Evolutionary conservation across 2,797 vertebrate genomes (phyloP).

Genomic region (Falco naumanni): DNA sequence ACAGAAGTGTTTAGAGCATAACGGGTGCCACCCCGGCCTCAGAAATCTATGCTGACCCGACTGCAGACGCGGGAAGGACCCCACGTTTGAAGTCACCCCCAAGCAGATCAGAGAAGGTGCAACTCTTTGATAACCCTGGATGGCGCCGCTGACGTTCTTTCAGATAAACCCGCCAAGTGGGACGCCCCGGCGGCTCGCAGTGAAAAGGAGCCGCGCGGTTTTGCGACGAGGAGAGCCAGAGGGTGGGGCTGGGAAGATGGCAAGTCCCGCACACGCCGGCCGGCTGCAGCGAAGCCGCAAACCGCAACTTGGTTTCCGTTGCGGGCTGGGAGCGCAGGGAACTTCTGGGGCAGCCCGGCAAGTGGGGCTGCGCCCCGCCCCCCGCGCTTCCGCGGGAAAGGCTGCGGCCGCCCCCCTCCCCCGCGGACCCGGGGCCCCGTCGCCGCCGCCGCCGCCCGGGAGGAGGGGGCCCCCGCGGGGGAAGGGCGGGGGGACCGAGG

Average conservation of each 20-base stretch:
- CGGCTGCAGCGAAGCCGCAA: not conserved
- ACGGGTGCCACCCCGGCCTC: not conserved
- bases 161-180: fast-evolving
- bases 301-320: not conserved
- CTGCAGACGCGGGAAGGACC: not conserved
- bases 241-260: fast-evolving
- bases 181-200: too few relatives aligned
- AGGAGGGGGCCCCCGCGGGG: too few relatives aligned
- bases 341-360: too few relatives aligned
- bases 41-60: not conserved
- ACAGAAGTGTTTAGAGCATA: not conserved
- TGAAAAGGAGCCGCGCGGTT: fast-evolving
- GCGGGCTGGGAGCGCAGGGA: not conserved
- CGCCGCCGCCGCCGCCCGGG: too few relatives aligned
- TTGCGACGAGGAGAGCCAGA: not conserved
- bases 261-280: fast-evolving
- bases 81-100: not conserved
- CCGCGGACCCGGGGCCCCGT: too few relatives aligned
- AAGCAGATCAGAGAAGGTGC: not conserved
- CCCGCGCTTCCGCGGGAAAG: not conserved
- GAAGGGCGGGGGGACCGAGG: too few relatives aligned
- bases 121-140: fast-evolving
- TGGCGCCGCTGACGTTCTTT: fast-evolving
- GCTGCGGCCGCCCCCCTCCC: too few relatives aligned
- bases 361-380: not conserved